Evolutionary conservation across 2,888 invertebrate genomes (phyloP).

Genomic region (Stictocephala bisonia): DNA sequence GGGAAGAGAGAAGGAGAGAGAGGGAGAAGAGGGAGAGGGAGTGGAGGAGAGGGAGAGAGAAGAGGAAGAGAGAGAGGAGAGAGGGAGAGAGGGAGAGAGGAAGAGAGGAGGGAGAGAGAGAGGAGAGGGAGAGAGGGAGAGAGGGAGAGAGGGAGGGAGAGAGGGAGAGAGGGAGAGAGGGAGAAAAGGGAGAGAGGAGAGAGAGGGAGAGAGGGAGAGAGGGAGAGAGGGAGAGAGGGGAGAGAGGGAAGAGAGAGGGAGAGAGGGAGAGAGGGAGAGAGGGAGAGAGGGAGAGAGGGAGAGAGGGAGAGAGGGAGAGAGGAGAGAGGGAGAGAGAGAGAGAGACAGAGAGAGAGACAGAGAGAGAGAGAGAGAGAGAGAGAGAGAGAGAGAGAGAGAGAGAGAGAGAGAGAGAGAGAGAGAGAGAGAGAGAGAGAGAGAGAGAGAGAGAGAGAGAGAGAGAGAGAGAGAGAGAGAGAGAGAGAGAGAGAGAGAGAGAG

Average conservation of each 20-base stretch:
- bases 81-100: not conserved
- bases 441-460: slow-evolving; percentile 13
- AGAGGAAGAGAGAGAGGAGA: not conserved
- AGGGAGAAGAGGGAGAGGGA: not conserved
- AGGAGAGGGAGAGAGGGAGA: too few relatives aligned
- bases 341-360: not conserved
- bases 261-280: not conserved
- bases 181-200: too few relatives aligned
- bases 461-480: slow-evolving; percentile 13
- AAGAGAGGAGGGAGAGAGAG: too few relatives aligned
- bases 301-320: not conserved
- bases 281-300: not conserved
- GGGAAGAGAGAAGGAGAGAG: not conserved
- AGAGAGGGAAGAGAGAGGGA: too few relatives aligned
- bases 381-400: not conserved
- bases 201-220: too few relatives aligned
- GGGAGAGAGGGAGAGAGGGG: too few relatives aligned
- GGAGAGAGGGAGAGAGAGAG: not conserved
- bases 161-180: not conserved
- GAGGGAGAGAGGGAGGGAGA: too few relatives aligned
- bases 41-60: not conserved
- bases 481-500: not conserved
- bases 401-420: not conserved
- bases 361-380: not conserved
- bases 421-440: not conserved